Base-by-base conservation (phyloP, 2,888 invertebrate genomes). In the Coecobrya sp. region DNA sequence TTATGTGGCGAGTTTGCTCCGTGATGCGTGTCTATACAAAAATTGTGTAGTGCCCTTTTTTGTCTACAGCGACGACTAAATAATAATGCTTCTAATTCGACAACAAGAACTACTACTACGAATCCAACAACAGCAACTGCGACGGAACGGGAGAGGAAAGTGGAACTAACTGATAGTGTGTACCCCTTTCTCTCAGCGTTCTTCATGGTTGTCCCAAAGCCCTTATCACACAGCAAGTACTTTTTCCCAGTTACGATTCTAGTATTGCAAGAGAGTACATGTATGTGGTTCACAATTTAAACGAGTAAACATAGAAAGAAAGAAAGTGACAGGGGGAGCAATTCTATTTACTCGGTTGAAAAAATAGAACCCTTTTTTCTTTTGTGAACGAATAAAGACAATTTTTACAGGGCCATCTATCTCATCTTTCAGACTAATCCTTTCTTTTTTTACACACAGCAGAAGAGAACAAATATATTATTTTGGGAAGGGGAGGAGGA, bases 51-150 rank as follows among this genome's bases (percentile, higher is more conserved):
- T 30, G 85, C 13, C 13, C 42, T 25, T 45, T 68, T 62, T 65
- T 30, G 36, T 55, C 27, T 59, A 19, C 7, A 76, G n/a, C 7
- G 19, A 36, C 73, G 22, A 49, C 76, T 25, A 45, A 76, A 76
- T 76, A 79, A 79, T 79, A 82, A 59, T 82, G 42, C 59, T 59
- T 55, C 59, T 82, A 82, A 82, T 82, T 82, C 59, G 59, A 62
- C 59, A 62, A 62, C 49, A 82, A 49, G 19, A 62, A 62, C 55
- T 8, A 36, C 70, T 30, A n/a, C 70, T n/a, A 10, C 42, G 30
- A 68, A 10, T 8, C 73, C 10, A 62, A 22, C 62, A 62, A 62
- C n/a, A 62, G n/a, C 62, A 62, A 42, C 19, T 22, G 42, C 10
- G 73, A 73, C 42, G 73, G 42, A 42, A 45, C 45, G 73, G 11